Conservation (phyloP, 2,797 vertebrate species). For the Labroides dimidiatus region DNA sequence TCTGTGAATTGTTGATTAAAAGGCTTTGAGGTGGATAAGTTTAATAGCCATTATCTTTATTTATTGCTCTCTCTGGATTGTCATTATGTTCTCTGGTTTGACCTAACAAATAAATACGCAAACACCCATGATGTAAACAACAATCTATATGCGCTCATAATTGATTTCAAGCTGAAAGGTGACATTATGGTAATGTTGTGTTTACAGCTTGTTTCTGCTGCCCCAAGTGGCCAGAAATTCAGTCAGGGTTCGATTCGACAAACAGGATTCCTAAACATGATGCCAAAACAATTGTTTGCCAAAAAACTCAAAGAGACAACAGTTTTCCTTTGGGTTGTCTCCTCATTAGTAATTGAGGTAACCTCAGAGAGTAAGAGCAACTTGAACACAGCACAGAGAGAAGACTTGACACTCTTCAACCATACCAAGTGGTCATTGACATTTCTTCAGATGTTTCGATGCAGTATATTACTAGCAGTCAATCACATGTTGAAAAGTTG, state of each 20-base stretch:
- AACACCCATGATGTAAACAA: neutral
- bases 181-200: neutral
- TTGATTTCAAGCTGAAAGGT: neutral
- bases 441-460: neutral
- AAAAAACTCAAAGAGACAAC: neutral
- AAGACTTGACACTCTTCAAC: neutral
- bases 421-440: too few species aligned
- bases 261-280: neutral
- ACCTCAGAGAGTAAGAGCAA: neutral
- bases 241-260: neutral
- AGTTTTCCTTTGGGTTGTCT: neutral
- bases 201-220: slow-evolving; percentile 9
- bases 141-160: neutral
- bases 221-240: neutral
- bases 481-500: neutral
- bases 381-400: neutral
- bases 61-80: neutral
- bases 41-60: neutral
- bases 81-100: neutral
- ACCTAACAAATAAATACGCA: neutral
- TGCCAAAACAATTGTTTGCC: neutral
- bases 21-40: neutral
- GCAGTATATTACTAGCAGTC: neutral
- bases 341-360: neutral
- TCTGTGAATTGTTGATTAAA: neutral